Percentiles rank a stretch among this genome's conserved stretches.
These are phyloP conservation scores for Taenioides sp. DNA, from an alignment of 2,797 vertebrate species.

Conservation along the genomic window DNA sequence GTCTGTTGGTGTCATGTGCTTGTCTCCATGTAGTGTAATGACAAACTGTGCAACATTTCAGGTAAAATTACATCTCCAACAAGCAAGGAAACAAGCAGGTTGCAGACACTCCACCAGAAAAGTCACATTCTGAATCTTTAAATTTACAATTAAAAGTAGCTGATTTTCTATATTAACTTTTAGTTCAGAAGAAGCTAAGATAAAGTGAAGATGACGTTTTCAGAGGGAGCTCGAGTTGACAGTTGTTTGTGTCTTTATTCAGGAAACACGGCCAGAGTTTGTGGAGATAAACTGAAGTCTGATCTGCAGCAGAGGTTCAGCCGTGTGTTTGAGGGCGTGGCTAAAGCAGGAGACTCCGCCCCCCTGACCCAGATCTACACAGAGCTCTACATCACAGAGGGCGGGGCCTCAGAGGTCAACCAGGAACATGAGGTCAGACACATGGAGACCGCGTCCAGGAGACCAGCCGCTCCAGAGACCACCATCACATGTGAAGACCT, in stretches of 20 bases:
- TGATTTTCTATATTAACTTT: no score
- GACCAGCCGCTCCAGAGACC: not conserved
- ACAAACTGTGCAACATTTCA: no score
- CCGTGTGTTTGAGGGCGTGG: not conserved
- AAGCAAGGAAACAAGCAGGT: no score
- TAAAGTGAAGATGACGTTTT: not conserved
- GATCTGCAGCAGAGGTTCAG: conserved; percentile 1
- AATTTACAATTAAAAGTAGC: not conserved
- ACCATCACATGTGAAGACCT: not conserved
- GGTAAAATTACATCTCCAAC: no score
- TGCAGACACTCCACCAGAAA: no score
- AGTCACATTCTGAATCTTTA: not conserved
- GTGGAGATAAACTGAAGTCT: not conserved
- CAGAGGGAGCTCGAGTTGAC: not conserved
- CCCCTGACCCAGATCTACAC: conserved; percentile 1
- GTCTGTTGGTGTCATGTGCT: no score
- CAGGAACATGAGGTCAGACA: not conserved
- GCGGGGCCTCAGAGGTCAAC: conserved; percentile 1
- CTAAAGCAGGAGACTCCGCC: conserved; percentile 1
- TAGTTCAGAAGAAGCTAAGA: no score
- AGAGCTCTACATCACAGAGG: conserved; percentile 2
- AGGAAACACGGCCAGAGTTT: no score
- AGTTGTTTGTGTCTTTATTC: not conserved
- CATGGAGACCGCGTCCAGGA: not conserved
- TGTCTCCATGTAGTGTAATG: no score